Evolutionary conservation across 64 coral and sea anemone species (phyloP), one percentile per base, ranked within the genome.

Genomic region (Porites australiensis): DNA sequence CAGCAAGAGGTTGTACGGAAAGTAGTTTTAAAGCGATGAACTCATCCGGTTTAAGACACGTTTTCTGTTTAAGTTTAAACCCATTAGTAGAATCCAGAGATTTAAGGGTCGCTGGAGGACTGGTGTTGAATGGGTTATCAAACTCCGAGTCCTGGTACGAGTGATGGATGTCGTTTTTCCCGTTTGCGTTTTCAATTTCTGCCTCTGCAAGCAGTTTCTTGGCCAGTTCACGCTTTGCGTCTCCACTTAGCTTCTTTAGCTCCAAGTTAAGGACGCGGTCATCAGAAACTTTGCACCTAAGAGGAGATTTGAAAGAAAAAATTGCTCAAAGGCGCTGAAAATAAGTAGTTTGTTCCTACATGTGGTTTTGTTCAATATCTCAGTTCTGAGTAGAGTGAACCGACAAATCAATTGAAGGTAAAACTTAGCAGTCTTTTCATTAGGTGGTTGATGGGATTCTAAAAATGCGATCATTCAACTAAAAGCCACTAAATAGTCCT

Each of bases 61-160:
- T 72, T 6, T 91, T 6, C 49, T 86, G 93, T 13, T 70, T 65
- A 14, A 58, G 88, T 53, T 68, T 59, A 14, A 69, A 62, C 19
- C 73, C 88, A 50, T 95, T 63, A 70, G 48, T 70, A 8, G 45
- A 72, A 27, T 58, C 54, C 22, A 91, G 50, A 79, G 93, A 53
- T 10, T 89, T 89, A 57, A 50, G 13, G 68, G 58, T 74, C 47
- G 89, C 82, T 6, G 93, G 93, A 19, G 93, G 82, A 23, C 59
- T 91, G 73, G 81, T 91, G 81, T 90, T 91, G 93, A 95, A 95
- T 23, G 93, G 93, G 27, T 95, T 95, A 37, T 95, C 88, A 87
- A 95, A 95, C 72, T 95, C 93, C 2, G 80, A 86, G 52, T 95
- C 82, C 49, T 91, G 88, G 64, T 95, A 95, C 9, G 58, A 69